These are phyloP conservation scores for Uloborus plumipes DNA, from an alignment of 2,888 invertebrate genomes.

Conservation along the genomic window DNA sequence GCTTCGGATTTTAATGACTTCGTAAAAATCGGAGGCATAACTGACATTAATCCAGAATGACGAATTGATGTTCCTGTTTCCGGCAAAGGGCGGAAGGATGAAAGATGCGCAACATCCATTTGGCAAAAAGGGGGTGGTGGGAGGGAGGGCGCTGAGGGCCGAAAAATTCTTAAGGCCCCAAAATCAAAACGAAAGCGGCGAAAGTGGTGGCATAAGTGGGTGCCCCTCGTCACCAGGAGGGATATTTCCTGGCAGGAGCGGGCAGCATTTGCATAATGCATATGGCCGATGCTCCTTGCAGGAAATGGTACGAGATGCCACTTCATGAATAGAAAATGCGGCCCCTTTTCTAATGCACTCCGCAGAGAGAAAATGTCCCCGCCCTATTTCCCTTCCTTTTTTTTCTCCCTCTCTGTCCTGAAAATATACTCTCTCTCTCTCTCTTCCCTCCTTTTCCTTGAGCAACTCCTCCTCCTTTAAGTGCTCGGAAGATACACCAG, in stretches of 20 bases:
- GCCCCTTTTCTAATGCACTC: conserved; percentile 48
- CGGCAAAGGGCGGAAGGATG: too few species aligned
- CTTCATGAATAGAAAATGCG: conserved; percentile 60
- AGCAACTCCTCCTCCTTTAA: conserved; percentile 36
- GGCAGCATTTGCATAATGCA: conserved; percentile 59
- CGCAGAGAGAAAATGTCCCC: conserved; percentile 11
- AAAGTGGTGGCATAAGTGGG: conserved; percentile 23
- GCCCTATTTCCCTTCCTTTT: conserved; percentile 14
- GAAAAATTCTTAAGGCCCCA: conserved; percentile 13
- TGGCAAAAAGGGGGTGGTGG: not conserved
- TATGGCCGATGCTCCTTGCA: conserved; percentile 45
- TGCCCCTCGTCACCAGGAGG: conserved; percentile 24
- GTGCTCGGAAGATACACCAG: conserved; percentile 28
- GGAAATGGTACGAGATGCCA: conserved; percentile 47
- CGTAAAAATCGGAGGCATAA: too few species aligned
- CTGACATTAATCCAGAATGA: too few species aligned
- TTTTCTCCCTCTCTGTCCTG: not conserved
- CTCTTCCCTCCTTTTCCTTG: conserved; percentile 29
- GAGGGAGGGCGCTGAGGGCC: conserved; percentile 2
- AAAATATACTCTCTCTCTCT: conserved; percentile 24
- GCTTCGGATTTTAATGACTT: too few species aligned
- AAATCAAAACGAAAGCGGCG: conserved; percentile 7
- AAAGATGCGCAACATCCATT: too few species aligned
- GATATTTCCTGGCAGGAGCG: conserved; percentile 43
- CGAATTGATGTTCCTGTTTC: too few species aligned